Evolutionary conservation across 1,140 invertebrate species (phyloP).

Genomic region (Caenorhabditis brenneri): DNA sequence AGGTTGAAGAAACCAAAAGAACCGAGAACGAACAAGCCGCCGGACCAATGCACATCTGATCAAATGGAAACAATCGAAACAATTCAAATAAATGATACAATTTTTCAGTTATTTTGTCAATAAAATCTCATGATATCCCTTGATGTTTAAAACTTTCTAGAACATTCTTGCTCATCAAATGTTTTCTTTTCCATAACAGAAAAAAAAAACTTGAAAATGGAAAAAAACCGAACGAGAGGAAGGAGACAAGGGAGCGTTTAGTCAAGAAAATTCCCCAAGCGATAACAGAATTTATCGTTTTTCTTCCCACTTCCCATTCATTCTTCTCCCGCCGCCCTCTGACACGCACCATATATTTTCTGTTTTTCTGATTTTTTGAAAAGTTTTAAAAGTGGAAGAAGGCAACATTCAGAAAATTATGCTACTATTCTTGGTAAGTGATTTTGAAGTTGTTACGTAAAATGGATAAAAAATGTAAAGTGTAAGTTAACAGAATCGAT

Average conservation of each 20-base stretch:
- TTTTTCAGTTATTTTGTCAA: neutral
- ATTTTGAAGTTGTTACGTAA: neutral
- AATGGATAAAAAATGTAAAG: no score
- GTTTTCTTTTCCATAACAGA: neutral
- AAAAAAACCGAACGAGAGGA: neutral
- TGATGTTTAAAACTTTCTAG: neutral
- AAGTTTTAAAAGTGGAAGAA: neutral
- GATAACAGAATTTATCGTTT: constrained; percentile 33
- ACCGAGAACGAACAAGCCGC: neutral
- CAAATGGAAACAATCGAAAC: neutral
- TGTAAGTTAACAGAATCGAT: no score
- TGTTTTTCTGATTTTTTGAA: neutral
- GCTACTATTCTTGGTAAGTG: neutral
- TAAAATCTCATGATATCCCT: neutral
- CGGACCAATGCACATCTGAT: constrained; percentile 17
- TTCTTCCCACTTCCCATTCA: neutral
- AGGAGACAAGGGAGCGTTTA: neutral
- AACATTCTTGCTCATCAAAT: neutral
- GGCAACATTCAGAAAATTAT: neutral
- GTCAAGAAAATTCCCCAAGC: constrained; percentile 21
- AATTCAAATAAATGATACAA: neutral
- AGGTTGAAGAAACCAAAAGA: neutral
- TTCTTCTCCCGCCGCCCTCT: neutral
- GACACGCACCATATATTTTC: constrained; percentile 15
- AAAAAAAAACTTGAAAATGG: neutral